phyloP scores from a whole-genome alignment of 2,113 vertebrate genomes.

The Rhinichthys klamathensis region DNA sequence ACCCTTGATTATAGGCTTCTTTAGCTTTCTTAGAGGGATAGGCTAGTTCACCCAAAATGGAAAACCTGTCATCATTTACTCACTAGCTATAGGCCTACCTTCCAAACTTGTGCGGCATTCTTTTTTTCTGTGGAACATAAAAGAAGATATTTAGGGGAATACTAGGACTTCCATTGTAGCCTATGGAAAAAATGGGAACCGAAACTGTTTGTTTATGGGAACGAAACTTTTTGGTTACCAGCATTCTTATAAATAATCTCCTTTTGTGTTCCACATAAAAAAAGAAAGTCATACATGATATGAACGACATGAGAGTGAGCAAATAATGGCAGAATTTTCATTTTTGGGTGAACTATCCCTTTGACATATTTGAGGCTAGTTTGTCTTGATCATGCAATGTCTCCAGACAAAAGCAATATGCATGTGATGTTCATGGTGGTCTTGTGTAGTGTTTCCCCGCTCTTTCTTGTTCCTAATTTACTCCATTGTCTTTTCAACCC shows the following conservation, averaged over 20 bases:
- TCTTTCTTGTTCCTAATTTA: constrained; percentile 52
- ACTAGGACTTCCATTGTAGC: neutral
- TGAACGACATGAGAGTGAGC: neutral
- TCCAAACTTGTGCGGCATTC: neutral
- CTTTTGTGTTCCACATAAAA: neutral
- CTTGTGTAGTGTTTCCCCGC: constrained; percentile 34
- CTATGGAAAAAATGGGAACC: neutral
- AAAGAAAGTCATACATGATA: neutral
- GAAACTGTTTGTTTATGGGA: neutral
- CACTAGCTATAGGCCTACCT: neutral
- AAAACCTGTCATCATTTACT: neutral
- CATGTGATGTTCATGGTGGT: neutral
- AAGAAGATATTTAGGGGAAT: neutral
- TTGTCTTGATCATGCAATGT: neutral
- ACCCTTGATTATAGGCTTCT: neutral
- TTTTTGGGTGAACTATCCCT: neutral
- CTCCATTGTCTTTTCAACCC: constrained; percentile 74
- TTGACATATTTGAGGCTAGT: neutral
- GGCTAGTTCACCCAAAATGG: neutral
- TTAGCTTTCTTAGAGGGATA: neutral
- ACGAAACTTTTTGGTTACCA: neutral
- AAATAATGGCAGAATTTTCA: neutral
- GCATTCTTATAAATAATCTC: neutral
- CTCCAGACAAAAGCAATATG: constrained; percentile 1
- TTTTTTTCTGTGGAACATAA: neutral